Evolutionary conservation across 2,113 vertebrate species (phyloP).

Genomic region (Geococcyx californianus): DNA sequence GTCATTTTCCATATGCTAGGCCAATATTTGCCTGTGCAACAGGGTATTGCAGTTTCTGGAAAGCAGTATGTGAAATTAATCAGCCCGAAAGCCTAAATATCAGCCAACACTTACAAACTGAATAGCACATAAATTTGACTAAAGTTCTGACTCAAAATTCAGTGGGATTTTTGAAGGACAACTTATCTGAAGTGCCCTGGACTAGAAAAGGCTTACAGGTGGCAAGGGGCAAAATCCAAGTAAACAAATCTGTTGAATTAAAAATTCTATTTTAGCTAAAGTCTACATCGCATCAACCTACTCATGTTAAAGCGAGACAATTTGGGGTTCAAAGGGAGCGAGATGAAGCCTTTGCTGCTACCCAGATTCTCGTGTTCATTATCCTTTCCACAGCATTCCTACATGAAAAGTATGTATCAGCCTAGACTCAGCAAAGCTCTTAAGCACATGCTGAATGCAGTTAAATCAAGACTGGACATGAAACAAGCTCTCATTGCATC

Average conservation of each 20-base stretch:
- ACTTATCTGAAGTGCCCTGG: not conserved
- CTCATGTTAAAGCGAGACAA: not conserved
- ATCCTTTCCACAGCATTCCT: not conserved
- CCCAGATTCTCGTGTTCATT: not conserved
- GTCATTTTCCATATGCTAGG: not conserved
- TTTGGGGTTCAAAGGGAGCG: not conserved
- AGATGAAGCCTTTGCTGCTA: not conserved
- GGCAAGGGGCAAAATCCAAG: not conserved
- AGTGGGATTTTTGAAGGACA: not conserved
- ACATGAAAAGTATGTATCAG: not conserved
- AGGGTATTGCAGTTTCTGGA: not conserved
- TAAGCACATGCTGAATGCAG: not conserved
- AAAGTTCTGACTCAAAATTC: not conserved
- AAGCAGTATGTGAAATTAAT: not conserved
- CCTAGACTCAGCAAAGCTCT: not conserved
- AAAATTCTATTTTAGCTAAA: not conserved
- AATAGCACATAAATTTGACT: not conserved
- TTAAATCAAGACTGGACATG: not conserved
- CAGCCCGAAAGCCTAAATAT: not conserved
- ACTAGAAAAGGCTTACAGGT: not conserved
- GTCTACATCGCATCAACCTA: not conserved
- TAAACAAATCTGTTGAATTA: not conserved
- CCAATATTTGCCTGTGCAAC: not conserved
- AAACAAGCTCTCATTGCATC: not conserved
- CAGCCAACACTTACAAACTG: not conserved